Percentiles rank a stretch among this genome's conserved stretches.
Evolutionary conservation across 2,113 vertebrate species (phyloP).

Genomic region (Diadophis punctatus): DNA sequence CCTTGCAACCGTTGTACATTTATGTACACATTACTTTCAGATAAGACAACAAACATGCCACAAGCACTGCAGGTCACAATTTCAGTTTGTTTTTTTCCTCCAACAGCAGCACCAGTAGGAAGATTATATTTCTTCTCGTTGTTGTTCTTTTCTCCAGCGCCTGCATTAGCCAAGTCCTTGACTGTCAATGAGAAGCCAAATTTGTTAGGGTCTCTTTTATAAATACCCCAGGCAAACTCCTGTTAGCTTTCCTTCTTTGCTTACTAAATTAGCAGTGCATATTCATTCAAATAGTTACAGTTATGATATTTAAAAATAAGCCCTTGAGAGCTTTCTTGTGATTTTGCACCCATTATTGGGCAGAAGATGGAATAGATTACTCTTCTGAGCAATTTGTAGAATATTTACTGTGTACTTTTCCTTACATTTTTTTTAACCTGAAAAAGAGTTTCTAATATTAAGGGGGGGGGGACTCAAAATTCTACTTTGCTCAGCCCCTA

Average conservation of each 20-base stretch:
- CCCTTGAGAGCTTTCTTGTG: background rate
- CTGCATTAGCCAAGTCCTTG: background rate
- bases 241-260: background rate
- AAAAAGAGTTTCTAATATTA: background rate
- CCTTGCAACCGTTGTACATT: background rate
- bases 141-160: background rate
- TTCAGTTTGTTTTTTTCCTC: background rate
- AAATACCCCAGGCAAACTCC: background rate
- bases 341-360: background rate
- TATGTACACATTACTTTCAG: background rate
- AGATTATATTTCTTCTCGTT: background rate
- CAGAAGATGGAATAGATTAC: background rate
- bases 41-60: background rate
- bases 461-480: background rate
- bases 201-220: background rate
- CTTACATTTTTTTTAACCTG: background rate
- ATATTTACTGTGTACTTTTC: background rate
- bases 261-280: background rate
- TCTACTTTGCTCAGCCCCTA: too few relatives aligned
- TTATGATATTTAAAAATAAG: background rate
- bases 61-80: background rate
- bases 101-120: background rate
- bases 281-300: background rate
- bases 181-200: background rate
- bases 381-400: background rate